A percentile compares a stretch with the other conserved stretches of the same genome.
Conservation (phyloP, 2,797 vertebrate species). For the Gallinago solitaria region DNA sequence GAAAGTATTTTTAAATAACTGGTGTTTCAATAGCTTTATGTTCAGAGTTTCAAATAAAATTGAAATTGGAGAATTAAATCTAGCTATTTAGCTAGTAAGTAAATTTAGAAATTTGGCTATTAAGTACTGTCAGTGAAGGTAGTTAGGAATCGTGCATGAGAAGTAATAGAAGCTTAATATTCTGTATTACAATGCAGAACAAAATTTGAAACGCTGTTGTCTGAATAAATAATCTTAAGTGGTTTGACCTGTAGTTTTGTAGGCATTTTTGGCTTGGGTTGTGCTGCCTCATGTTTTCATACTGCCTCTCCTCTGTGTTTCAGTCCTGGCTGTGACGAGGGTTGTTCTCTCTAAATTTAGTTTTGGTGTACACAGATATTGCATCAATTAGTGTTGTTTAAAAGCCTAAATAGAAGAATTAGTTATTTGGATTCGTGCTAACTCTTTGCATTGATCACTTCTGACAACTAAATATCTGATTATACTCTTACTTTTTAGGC, state of each 20-base stretch:
- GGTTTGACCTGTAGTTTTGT: not conserved
- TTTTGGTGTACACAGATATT: rapidly evolving
- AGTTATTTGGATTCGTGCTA: not conserved
- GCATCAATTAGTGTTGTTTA: not conserved
- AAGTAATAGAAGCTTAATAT: not conserved
- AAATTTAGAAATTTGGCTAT: not conserved
- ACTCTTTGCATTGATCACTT: not conserved
- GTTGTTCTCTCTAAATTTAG: not conserved
- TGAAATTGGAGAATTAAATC: not conserved
- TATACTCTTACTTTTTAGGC: constrained; percentile 74
- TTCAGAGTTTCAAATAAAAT: not conserved
- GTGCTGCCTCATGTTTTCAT: not conserved
- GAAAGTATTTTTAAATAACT: not conserved
- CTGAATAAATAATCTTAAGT: not conserved
- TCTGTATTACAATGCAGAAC: not conserved
- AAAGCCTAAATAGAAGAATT: not conserved
- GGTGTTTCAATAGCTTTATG: not conserved
- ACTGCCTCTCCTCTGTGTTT: not conserved
- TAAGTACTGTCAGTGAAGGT: not conserved
- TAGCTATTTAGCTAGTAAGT: not conserved
- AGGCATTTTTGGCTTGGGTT: not conserved
- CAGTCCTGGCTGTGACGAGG: not conserved
- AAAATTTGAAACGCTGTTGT: not conserved
- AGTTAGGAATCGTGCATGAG: not conserved
- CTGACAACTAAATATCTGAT: not conserved